Evolutionary conservation across 2,113 vertebrate species (phyloP).

Genomic region (Oostethus manadensis): DNA sequence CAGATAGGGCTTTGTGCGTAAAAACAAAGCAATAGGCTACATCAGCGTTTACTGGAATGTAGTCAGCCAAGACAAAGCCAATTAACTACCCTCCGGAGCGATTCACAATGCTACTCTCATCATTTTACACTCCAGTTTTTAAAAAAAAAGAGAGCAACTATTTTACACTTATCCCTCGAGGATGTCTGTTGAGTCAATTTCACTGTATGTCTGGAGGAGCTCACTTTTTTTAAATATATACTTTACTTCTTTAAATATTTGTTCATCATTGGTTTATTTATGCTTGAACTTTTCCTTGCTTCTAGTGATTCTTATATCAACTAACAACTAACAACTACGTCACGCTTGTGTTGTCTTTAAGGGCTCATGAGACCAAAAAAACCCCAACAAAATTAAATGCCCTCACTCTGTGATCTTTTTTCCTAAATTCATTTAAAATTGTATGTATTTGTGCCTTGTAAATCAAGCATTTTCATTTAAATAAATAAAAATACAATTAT

Average conservation of each 20-base stretch:
- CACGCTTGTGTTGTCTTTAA: background rate
- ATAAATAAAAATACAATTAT: no score
- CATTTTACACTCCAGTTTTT: constrained; percentile 25
- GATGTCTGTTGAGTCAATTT: constrained; percentile 15
- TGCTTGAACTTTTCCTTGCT: background rate
- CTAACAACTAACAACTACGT: no score
- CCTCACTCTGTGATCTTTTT: no score
- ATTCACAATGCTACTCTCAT: constrained; percentile 45
- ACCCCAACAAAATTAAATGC: no score
- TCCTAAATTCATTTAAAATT: no score
- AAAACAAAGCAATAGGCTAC: constrained; percentile 52
- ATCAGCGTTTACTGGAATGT: constrained; percentile 51
- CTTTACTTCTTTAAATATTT: constrained; percentile 30
- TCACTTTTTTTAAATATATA: constrained; percentile 13
- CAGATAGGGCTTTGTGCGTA: constrained; percentile 37
- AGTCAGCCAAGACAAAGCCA: constrained; percentile 47
- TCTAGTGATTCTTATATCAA: background rate
- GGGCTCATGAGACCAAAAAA: no score
- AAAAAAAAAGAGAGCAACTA: constrained; percentile 10
- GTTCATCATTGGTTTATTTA: constrained; percentile 9
- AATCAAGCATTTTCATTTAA: no score
- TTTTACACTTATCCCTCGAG: constrained; percentile 34
- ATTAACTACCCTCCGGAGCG: constrained; percentile 29
- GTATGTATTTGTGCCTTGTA: no score
- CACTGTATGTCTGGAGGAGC: constrained; percentile 12